Evolutionary conservation across 2,113 vertebrate species (phyloP).

Genomic region (Poecile atricapillus): DNA sequence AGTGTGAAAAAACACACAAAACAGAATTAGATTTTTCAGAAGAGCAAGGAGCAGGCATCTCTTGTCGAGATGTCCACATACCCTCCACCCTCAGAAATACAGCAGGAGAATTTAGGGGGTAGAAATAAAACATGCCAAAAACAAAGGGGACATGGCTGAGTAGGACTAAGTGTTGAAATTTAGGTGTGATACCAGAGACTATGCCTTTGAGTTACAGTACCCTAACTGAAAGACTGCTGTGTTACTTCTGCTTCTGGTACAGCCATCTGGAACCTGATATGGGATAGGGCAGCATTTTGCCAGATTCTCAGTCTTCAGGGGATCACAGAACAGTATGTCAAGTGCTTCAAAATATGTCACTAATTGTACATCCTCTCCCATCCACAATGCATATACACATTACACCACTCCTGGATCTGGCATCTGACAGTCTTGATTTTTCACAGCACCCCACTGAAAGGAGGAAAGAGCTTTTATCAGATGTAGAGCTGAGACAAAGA

Average conservation of each 20-base stretch:
- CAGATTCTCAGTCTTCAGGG: background rate
- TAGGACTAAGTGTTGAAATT: background rate
- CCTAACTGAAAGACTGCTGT: background rate
- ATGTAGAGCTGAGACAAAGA: background rate
- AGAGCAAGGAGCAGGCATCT: background rate
- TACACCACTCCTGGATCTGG: background rate
- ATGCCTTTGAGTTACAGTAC: background rate
- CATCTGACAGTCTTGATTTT: background rate
- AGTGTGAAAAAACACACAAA: background rate
- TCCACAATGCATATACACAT: background rate
- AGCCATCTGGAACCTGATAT: background rate
- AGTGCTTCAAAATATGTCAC: background rate
- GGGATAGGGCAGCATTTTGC: background rate
- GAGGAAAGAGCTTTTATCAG: background rate
- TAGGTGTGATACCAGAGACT: background rate
- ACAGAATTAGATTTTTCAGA: background rate
- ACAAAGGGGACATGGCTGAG: background rate
- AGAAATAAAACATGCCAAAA: background rate
- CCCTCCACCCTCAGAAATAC: background rate
- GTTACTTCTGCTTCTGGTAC: background rate
- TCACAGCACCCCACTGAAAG: background rate
- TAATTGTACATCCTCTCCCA: background rate
- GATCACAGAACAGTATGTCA: background rate
- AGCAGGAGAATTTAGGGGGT: background rate
- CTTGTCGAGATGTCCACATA: fast-evolving